A percentile compares a stretch with the other conserved stretches of the same genome.
Conservation (phyloP, 2,113 vertebrate species). For the Cephalopholis sonnerati region DNA sequence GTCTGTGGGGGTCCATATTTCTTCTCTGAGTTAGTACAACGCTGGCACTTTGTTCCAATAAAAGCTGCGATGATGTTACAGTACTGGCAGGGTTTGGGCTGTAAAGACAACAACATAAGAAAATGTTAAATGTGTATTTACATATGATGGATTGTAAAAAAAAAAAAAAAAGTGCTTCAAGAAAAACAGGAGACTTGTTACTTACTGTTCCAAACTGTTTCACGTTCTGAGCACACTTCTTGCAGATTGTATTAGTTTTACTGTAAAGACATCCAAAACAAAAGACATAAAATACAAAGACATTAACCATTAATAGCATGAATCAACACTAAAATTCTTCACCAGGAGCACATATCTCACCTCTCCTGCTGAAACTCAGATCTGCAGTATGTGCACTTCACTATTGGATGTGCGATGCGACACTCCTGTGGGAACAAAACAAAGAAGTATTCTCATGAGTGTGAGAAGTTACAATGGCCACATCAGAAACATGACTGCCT, state of each 20-base stretch:
- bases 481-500: background rate
- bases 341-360: conserved; percentile 76
- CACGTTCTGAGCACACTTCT: conserved; percentile 99
- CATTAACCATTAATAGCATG: background rate
- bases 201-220: conserved; percentile 98
- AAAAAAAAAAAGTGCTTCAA: background rate
- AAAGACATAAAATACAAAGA: background rate
- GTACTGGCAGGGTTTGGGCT: conserved; percentile 99
- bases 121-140: background rate
- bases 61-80: conserved; percentile 99
- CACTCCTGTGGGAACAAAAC: conserved; percentile 88
- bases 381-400: conserved; percentile 97
- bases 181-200: conserved; percentile 37
- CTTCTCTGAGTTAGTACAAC: conserved; percentile 98
- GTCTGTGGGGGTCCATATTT: conserved; percentile 97
- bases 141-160: background rate
- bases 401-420: conserved; percentile 97
- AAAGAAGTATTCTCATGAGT: conserved; percentile 9
- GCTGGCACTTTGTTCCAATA: conserved; percentile 98
- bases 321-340: background rate
- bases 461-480: background rate
- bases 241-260: conserved; percentile 99
- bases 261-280: conserved; percentile 76
- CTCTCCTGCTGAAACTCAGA: conserved; percentile 99
- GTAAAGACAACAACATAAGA: conserved; percentile 46